These are phyloP conservation scores for Pygocentrus nattereri DNA, from an alignment of 2,797 vertebrate genomes.

Conservation along the genomic window DNA sequence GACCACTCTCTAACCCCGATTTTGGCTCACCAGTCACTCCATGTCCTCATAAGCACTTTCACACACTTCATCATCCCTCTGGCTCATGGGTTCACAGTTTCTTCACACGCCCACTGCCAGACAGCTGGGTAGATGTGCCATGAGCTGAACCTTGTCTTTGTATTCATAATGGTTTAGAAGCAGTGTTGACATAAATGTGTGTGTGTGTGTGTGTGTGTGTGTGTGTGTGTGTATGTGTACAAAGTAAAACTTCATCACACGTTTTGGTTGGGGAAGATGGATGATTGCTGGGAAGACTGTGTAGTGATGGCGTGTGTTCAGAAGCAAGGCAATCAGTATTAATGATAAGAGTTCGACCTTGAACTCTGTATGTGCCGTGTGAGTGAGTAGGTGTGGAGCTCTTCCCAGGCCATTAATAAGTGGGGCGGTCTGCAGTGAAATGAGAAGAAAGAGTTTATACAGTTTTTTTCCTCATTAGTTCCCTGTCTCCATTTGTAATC, in stretches of 20 bases:
- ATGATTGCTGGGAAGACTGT: background rate
- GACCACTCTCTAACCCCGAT: slow-evolving; percentile 13
- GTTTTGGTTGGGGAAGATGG: background rate
- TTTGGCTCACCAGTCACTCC: slow-evolving; percentile 17
- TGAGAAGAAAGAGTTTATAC: background rate
- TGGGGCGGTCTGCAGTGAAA: slow-evolving; percentile 1
- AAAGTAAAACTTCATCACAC: background rate
- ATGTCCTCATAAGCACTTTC: slow-evolving; percentile 34
- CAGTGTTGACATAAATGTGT: background rate
- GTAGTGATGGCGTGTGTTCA: background rate
- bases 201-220: background rate
- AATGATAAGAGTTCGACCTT: background rate
- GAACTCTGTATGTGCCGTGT: background rate
- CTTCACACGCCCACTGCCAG: slow-evolving; percentile 27
- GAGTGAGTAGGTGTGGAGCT: background rate
- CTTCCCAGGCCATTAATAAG: slow-evolving; percentile 13
- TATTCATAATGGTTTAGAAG: background rate
- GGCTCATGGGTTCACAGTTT: slow-evolving; percentile 20
- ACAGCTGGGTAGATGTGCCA: slow-evolving; percentile 26
- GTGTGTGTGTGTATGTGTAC: too few relatives aligned
- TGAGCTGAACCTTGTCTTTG: slow-evolving; percentile 15
- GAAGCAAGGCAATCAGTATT: background rate
- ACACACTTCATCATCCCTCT: slow-evolving; percentile 49
- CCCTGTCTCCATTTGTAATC: background rate
- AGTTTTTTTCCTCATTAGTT: background rate